Percentiles rank a stretch among this genome's conserved stretches.
Evolutionary conservation across 2,888 invertebrate species (phyloP).

Genomic region (Apotomis capreana): DNA sequence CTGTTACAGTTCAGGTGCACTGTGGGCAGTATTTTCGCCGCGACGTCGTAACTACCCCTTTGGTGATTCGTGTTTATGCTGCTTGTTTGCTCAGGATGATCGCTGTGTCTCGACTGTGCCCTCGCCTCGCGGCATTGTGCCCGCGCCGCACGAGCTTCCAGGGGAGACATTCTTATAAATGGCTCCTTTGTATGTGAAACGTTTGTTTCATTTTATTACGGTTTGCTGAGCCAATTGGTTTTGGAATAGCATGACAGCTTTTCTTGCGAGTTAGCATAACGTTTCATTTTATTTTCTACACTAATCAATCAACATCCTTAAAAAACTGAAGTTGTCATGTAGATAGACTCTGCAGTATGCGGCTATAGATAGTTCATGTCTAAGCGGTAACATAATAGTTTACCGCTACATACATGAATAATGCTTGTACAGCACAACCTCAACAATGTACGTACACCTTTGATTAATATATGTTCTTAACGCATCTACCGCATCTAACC

Average conservation of each 20-base stretch:
- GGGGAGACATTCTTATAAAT: slow-evolving; percentile 13
- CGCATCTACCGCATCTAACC: no score
- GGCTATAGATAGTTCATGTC: no score
- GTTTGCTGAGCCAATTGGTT: neutral
- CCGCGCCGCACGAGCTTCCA: neutral
- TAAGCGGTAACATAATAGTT: no score
- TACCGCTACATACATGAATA: no score
- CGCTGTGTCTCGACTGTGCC: slow-evolving; percentile 5
- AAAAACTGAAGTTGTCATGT: no score
- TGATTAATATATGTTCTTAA: no score
- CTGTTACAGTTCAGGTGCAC: neutral
- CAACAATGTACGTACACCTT: no score
- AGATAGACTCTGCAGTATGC: no score
- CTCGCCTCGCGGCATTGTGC: neutral
- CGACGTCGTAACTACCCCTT: slow-evolving; percentile 26
- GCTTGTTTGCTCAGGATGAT: slow-evolving; percentile 31
- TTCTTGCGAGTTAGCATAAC: no score
- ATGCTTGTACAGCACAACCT: no score
- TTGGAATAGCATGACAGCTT: neutral
- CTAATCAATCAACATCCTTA: no score
- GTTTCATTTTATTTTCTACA: no score
- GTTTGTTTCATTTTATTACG: slow-evolving; percentile 2
- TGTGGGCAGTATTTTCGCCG: slow-evolving; percentile 7
- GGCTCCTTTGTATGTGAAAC: slow-evolving; percentile 3
- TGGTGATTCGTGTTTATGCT: slow-evolving; percentile 32